Percentiles rank a stretch among this genome's conserved stretches.
phyloP scores from a whole-genome alignment of 2,113 vertebrate species.

The Carettochelys insculpta region DNA sequence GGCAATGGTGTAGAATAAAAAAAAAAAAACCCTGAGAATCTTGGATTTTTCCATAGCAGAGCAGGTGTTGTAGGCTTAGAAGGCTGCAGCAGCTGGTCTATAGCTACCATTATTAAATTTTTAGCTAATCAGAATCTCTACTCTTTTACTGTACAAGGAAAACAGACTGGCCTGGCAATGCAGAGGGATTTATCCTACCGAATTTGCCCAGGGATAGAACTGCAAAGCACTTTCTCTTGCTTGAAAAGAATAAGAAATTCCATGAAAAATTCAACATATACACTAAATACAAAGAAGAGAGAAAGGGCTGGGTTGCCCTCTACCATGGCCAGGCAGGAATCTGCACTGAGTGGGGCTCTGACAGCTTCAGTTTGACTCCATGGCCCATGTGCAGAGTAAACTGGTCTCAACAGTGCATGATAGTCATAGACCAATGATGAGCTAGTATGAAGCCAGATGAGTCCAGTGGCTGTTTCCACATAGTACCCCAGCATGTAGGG shows the following conservation, averaged over 20 bases:
- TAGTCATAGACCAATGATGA: background rate
- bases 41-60: background rate
- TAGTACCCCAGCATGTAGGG: background rate
- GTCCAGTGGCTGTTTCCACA: background rate
- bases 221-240: background rate
- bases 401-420: background rate
- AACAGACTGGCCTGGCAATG: background rate
- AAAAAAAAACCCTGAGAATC: background rate
- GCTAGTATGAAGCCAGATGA: background rate
- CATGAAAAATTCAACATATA: background rate
- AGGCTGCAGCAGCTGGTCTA: background rate
- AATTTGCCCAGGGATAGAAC: background rate
- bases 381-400: background rate
- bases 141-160: background rate
- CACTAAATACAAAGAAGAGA: background rate
- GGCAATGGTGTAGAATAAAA: background rate
- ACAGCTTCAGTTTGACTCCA: background rate
- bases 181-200: background rate
- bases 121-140: slow-evolving; percentile 1
- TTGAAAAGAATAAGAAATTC: background rate
- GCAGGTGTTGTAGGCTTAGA: background rate
- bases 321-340: background rate
- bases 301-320: background rate
- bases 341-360: background rate
- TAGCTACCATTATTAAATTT: background rate